Evolutionary conservation across 2,888 invertebrate species (phyloP), one percentile per base, ranked within the genome.

Genomic region (Dromius quadrimaculatus): DNA sequence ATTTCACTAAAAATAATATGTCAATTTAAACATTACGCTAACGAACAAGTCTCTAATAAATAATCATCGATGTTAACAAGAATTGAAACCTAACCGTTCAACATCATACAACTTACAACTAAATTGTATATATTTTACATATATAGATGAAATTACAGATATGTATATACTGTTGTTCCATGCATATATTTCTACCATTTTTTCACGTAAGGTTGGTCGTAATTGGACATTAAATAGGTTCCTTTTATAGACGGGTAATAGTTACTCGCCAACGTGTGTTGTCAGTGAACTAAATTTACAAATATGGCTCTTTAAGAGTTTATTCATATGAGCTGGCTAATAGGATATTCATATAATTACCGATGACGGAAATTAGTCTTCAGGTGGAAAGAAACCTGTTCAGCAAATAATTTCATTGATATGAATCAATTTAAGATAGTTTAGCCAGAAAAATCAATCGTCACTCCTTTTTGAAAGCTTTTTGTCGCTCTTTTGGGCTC

Each of bases 231-330:
- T 61, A 61, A 61, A 61, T 61, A 61, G 41, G 61, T 38, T 61
- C 61, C 61, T 38, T 61, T 61, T 61, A 61, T 36, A 61, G 61
- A 4, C 41, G 36, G 22, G 22, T 61, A 61, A 61, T 61, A 41
- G 61, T 11, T 50, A 23, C 23, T 13, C 50, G 22, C 41, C 50
- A 54, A 28, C 50, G 61, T 20, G 61, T 61, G 41, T 41, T 41
- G 41, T 23, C 22, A 41, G 36, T 63, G 63, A 63, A 63, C 63
- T 63, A 63, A 63, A 63, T 63, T 43, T 63, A 63, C 63, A 63
- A 63, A 63, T 63, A 63, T 63, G 63, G 63, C 19, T 23, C 9
- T 28, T 43, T 63, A 45, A 17, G 13, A 43, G 45, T 63, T 62
- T 63, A 63, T 63, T 63, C 43, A 63, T 41, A 45, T 43, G 38